Evolutionary conservation across 2,888 invertebrate species (phyloP).

Genomic region (Julus scandinavius): DNA sequence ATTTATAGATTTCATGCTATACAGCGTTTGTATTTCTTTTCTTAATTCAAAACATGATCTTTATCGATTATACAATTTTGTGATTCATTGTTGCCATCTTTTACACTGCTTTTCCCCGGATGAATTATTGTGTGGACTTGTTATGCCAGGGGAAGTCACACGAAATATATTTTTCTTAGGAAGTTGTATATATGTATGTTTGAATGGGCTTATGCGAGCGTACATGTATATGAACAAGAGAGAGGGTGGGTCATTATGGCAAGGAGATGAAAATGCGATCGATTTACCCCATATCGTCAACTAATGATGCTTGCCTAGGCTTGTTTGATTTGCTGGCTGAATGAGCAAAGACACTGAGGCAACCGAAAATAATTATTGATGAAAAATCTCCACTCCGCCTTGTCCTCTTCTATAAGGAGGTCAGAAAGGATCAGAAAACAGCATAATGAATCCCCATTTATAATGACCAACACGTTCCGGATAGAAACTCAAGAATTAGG

Average conservation of each 20-base stretch:
- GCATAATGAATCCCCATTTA: conserved; percentile 43
- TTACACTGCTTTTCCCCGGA: not conserved
- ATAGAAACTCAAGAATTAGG: conserved; percentile 23
- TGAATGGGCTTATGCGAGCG: conserved; percentile 6
- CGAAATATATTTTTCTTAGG: not conserved
- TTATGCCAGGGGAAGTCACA: not conserved
- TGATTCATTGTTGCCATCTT: not conserved
- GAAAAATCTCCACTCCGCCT: conserved; percentile 30
- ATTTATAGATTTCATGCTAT: not conserved
- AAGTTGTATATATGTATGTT: conserved; percentile 11
- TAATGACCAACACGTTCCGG: conserved; percentile 43
- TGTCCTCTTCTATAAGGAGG: not conserved
- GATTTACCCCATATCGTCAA: conserved; percentile 36
- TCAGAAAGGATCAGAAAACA: conserved; percentile 28
- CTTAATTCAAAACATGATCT: not conserved
- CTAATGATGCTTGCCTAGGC: conserved; percentile 44
- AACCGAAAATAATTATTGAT: conserved; percentile 46
- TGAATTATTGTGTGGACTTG: conserved; percentile 14
- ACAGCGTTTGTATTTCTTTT: not conserved
- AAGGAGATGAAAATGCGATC: conserved; percentile 30
- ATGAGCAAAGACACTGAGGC: conserved; percentile 44
- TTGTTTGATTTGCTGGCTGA: conserved; percentile 31
- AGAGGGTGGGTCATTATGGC: conserved; percentile 6
- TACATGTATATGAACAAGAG: not conserved
- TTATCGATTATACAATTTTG: not conserved